Percentiles rank a stretch among this genome's conserved stretches.
Conservation (phyloP, 2,113 vertebrate species). For the Isurus oxyrinchus region DNA sequence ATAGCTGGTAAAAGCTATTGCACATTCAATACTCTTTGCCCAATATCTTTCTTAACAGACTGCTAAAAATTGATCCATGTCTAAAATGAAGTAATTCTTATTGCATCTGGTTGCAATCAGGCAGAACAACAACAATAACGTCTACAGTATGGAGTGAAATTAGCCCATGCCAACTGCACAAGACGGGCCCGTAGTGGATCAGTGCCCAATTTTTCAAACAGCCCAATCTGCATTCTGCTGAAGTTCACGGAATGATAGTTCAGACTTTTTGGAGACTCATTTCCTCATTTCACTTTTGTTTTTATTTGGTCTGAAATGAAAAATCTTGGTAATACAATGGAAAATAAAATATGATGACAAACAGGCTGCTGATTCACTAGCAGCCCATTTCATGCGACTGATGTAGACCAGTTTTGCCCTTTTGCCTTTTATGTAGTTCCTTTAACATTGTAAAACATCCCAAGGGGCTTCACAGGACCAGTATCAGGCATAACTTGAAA, state of each 20-base stretch:
- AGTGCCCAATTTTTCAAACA: not conserved
- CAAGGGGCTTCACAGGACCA: not conserved
- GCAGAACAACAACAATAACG: not conserved
- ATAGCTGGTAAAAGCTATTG: not conserved
- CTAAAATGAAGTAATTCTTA: not conserved
- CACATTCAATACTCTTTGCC: not conserved
- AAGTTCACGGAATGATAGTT: not conserved
- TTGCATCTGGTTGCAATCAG: not conserved
- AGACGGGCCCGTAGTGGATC: too few relatives aligned
- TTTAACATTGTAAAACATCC: not conserved
- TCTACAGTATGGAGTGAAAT: not conserved
- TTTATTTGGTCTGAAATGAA: too few relatives aligned
- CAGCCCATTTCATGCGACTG: too few relatives aligned
- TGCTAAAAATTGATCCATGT: not conserved
- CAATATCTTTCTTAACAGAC: not conserved
- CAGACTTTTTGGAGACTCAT: not conserved
- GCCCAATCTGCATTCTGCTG: not conserved
- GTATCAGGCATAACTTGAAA: not conserved
- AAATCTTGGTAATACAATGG: too few relatives aligned
- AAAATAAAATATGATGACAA: too few relatives aligned
- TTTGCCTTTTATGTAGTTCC: not conserved
- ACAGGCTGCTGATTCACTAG: too few relatives aligned
- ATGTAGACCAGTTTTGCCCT: not conserved
- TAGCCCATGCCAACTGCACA: not conserved
- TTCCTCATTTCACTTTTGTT: not conserved